Base-by-base conservation (phyloP, 2,113 vertebrate species). In the Oreochromis tanganicae region DNA sequence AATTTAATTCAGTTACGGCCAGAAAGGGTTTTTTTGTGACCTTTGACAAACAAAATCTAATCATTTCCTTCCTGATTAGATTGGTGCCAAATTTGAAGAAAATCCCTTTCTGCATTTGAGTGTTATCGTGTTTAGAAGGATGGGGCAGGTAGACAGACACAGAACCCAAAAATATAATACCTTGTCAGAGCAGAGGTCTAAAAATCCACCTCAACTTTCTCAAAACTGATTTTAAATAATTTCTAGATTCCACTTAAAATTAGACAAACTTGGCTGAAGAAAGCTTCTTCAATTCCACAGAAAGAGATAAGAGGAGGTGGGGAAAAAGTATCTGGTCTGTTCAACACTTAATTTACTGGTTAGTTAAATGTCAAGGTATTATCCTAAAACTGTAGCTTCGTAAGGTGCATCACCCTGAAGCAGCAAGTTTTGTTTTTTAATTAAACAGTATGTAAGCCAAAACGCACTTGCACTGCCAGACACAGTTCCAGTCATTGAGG, bases 391-490 rank as follows among this genome's bases (percentile, higher is more conserved):
- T 32, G 29, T 57, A 27, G 46, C 52, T 27, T 66, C 2, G 12
- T 24, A 41, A 46, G n/a, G 66, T 2, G 5, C 38, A 71, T 71
- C 12, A 43, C 66, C n/a, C 4, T 68, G 50, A 55, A 9, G 41
- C n/a, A 38, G 17, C 0, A 2, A 29, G 36, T 59, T 63, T 38
- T 19, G 12, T 29, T 17, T 13, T 66, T 59, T 46, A 84, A 16
- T 16, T 9, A 46, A 48, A 19, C 24, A 81, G 41, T 29, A 46
- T n/a, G 12, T n/a, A 34, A 46, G 21, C 9, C 63, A 52, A 36
- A 50, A 96, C 97, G 89, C 94, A 99, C 99, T 97, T 99, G 98
- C 98, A 99, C 94, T 99, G 98, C 99, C 99, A 99, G 93, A 98
- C 91, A 91, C 99, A 99, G 89, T 97, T 99, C 99, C 99, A 99